phyloP scores from a whole-genome alignment of 30 jellyfish, hydroid and myxozoan species.

The Aurelia coerulea region DNA sequence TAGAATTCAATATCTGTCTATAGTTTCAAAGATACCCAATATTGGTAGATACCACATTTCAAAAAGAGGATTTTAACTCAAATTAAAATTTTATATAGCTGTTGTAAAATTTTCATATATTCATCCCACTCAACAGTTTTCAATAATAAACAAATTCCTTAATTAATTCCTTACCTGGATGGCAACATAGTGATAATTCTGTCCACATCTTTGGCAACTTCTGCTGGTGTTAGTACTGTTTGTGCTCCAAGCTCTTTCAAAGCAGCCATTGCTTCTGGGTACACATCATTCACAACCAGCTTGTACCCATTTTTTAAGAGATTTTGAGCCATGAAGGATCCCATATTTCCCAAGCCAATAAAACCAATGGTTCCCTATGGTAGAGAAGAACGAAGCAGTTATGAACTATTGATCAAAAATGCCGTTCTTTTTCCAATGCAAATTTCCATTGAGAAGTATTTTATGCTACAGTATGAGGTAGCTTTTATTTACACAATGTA shows the following conservation, averaged over 20 bases:
- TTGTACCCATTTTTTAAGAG: conserved; percentile 85
- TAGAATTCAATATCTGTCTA: no score
- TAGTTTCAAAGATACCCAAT: no score
- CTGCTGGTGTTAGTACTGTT: conserved; percentile 84
- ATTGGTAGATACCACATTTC: no score
- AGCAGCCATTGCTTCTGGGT: conserved; percentile 94
- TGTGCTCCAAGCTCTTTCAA: conserved; percentile 87
- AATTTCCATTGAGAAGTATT: no score
- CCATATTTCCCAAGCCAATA: conserved; percentile 98
- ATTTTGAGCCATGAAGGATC: conserved; percentile 89
- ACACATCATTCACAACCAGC: conserved; percentile 89
- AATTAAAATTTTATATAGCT: no score
- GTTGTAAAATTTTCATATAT: no score
- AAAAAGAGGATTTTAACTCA: no score
- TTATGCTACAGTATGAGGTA: no score
- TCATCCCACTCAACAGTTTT: no score
- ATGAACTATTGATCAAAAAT: no score
- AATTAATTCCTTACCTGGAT: conserved; percentile 70
- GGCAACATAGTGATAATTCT: conserved; percentile 95
- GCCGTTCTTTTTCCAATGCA: neutral
- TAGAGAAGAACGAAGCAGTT: neutral
- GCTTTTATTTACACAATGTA: no score
- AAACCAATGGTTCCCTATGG: conserved; percentile 86
- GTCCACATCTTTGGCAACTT: conserved; percentile 77
- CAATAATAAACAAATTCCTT: no score